Conservation (phyloP, 2,888 invertebrate species). For the Agelastica alni region DNA sequence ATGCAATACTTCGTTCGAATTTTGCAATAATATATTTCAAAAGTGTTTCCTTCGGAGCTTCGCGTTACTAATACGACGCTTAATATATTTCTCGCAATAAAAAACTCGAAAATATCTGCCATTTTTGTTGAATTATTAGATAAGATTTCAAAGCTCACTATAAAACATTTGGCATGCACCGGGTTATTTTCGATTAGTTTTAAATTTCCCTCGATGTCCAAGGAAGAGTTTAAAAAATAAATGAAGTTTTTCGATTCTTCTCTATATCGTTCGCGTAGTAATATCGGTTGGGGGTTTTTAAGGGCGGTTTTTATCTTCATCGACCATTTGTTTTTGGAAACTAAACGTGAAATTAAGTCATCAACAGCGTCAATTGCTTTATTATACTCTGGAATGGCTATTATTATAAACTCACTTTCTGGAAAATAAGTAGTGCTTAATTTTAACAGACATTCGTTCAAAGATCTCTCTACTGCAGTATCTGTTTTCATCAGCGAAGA, state of each 20-base stretch:
- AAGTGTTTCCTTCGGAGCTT: not conserved
- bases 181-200: not conserved
- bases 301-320: not conserved
- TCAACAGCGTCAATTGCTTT: not conserved
- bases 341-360: not conserved
- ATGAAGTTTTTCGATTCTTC: not conserved
- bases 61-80: not conserved
- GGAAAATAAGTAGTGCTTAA: not conserved
- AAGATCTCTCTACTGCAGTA: not conserved
- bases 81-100: not conserved
- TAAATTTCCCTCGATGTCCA: not conserved
- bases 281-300: not conserved
- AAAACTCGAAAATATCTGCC: not conserved
- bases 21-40: conserved; percentile 6
- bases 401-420: not conserved
- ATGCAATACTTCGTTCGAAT: not conserved
- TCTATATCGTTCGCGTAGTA: not conserved
- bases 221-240: not conserved
- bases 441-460: not conserved
- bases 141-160: not conserved
- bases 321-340: not conserved
- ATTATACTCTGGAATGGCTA: not conserved
- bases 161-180: not conserved
- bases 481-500: too few species aligned
- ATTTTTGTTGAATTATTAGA: not conserved